Evolutionary conservation across 30 jellyfish, hydroid and myxozoan species (phyloP), one percentile per base, ranked within the genome.

Genomic region (Aurelia aurita): DNA sequence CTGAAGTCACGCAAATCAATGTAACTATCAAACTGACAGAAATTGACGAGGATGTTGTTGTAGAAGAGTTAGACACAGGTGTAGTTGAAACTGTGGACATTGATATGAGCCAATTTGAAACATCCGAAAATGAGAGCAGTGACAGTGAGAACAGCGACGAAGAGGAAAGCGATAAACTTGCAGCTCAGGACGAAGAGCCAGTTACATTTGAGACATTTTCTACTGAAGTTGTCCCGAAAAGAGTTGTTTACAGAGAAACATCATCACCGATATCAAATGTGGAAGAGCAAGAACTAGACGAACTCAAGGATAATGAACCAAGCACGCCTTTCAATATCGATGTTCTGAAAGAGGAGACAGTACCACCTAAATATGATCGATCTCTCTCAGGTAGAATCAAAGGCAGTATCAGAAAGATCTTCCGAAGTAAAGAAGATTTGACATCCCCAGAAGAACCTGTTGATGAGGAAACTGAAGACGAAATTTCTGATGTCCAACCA

Each of bases 231-330:
- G 58, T 66, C 26, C 78, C 72, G 0, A 53, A 20, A 53, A 51
- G 85, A 0, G 68, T 27, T 19, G 85, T 73, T 19, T 29, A 46
- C 72, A 73, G 85, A 73, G 60, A 73, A 21, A 66, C 46, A 0
- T 1, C 39, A 12, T 57, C 51, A 1, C 43, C 21, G 0, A 27
- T 32, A 23, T 60, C 0, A 21, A 49, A 27, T 19, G 21, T 21
- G 10, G 68, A 73, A 12, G 47, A 35, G 12, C 29, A 73, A 28
- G 59, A 55, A 11, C 18, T 73, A 0, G 39, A 15, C 13, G 72
- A 73, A 0, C 72, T 73, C 0, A 73, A 73, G 20, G 35, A 27
- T 0, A 25, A 32, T 47, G 83, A 71, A 1, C 20, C 58, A 46
- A 26, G 2, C 3, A 31, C 51, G 3, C 29, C 21, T 0, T 28